phyloP scores from a whole-genome alignment of 1,140 invertebrate species.

The Drosophila chauvacae region DNA sequence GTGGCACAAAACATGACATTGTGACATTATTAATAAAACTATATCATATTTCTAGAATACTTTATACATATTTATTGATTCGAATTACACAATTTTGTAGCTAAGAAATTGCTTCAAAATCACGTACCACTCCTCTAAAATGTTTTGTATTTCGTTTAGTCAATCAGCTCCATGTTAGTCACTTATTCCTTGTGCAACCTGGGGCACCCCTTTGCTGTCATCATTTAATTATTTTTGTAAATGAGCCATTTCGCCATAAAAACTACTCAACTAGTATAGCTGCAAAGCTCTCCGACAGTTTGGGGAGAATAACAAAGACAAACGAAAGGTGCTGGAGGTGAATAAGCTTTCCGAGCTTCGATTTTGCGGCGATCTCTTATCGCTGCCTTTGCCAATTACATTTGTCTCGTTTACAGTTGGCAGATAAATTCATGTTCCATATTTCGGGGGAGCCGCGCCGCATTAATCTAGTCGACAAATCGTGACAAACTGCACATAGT shows the following conservation, averaged over 20 bases:
- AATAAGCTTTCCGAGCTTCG: slow-evolving; percentile 3
- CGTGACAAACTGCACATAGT: slow-evolving; percentile 72
- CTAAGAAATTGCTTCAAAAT: background rate
- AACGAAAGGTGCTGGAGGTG: background rate
- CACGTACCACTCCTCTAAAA: background rate
- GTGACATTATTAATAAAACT: background rate
- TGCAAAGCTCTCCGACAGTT: background rate
- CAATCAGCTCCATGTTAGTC: background rate
- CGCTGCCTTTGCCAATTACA: slow-evolving; percentile 24
- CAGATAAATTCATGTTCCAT: slow-evolving; percentile 49
- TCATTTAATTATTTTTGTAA: background rate
- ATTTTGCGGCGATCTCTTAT: slow-evolving; percentile 32
- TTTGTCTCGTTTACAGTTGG: slow-evolving; percentile 49
- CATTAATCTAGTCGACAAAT: slow-evolving; percentile 51
- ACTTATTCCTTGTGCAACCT: background rate
- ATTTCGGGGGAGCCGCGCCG: slow-evolving; percentile 6
- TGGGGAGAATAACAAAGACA: background rate
- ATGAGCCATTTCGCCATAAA: background rate
- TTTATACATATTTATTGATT: background rate
- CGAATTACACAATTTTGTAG: background rate
- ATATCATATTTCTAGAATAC: background rate
- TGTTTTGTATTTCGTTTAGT: background rate
- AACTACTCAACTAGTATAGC: background rate
- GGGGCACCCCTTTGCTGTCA: background rate
- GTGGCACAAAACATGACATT: background rate